Base-by-base conservation (phyloP, 2,888 invertebrate species). In the Daptonema setosum region DNA sequence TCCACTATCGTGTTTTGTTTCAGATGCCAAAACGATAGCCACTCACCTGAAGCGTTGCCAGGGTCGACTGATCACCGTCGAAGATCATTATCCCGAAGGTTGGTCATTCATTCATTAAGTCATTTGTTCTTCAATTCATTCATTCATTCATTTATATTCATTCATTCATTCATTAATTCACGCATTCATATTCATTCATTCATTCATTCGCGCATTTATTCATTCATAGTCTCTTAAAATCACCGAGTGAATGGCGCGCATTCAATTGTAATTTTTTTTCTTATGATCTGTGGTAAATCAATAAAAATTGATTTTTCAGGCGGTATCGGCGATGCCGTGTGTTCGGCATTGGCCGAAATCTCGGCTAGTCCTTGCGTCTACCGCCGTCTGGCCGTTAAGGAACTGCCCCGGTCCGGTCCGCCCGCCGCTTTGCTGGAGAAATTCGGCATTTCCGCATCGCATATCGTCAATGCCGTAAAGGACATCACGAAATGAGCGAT, bases 31-130 rank as follows among this genome's bases (percentile, higher is more conserved):
- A 1, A 78, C 81, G 1, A 80, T 99, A 47, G 71, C 82, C 47
- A 75, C 77, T 55, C 80, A 86, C 71, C 91, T 87, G 1, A 20
- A 54, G 8, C 82, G 81, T 56, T 81, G 79, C 57, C 83, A 83
- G 8, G 88, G 88, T 1, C 77, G 80, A 14, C 79, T 97, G 56
- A 72, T 97, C 54, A 87, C 88, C 41, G 88, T 93, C 0, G 97
- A 97, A 73, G 97, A 97, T 72, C 97, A 97, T 74, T 97, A 97
- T 72, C 80, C 83, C 62, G 85, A 85, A 72, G 91, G 82, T 80
- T 14, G n/a, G 51, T 5, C 14, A 17, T 11, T 17, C 47, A 47
- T 3, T 20, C 3, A 17, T 24, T 22, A 24, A 41, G 54, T n/a
- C n/a, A 22, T n/a, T 24, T 2, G n/a, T 28, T 22, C 47, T 11